Evolutionary conservation across 1,140 invertebrate species (phyloP), one percentile per base, ranked within the genome.

Genomic region (Leptonema lineaticorne): DNA sequence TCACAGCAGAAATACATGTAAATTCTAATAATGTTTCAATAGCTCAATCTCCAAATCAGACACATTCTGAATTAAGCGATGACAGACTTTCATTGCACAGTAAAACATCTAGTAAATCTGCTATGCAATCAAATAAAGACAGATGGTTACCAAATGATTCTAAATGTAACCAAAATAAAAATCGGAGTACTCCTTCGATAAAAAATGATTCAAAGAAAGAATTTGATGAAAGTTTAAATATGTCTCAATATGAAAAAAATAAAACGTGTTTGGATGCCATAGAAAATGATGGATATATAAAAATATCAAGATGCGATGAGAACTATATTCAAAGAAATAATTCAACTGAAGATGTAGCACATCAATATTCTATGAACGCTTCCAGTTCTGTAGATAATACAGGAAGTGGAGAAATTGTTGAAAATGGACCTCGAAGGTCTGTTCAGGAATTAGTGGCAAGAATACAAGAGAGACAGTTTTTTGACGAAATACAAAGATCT

Each of bases 401-500:
- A 18, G 30, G 45, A 27, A 48, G 26, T 27, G 6, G 2, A 2
- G 37, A 30, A 28, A 30, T 33, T 33, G 48, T 14, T 37, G 67
- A 74, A 57, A 63, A 71, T 14, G 74, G 74, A 28, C 70, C 79
- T 3, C 75, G 85, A 69, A 84, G 80, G 74, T 83, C 83, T 0
- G 85, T 87, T 0, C 85, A 85, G 74, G 85, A 87, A 74, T 75
- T 87, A 68, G 84, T 86, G 27, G 85, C 84, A 2, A 79, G 82
- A 74, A 84, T 85, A 20, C 84, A 86, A 75, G 78, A 82, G 63
- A 78, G 83, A 65, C 80, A 84, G 63, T 41, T 69, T 7, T 48
- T 72, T 7, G 71, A 72, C 59, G 71, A 72, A 69, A 63, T 72
- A 9, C 63, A 72, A 29, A 50, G 60, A n/a, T 41, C 58, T 18